phyloP scores from a whole-genome alignment of 2,797 vertebrate genomes.

The Lacerta bilineata region DNA sequence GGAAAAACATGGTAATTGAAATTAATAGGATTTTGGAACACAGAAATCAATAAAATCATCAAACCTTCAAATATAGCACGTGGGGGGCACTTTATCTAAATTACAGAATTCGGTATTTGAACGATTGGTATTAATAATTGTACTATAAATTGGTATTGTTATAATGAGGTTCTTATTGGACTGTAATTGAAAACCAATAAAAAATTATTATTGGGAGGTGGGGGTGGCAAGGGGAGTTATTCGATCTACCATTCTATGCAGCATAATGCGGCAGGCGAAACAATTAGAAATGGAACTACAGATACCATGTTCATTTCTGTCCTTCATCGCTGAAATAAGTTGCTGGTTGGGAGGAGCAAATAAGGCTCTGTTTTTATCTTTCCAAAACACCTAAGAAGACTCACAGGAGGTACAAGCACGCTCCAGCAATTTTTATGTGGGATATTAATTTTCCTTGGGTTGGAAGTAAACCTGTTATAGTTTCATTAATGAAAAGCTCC shows the following conservation, averaged over 20 bases:
- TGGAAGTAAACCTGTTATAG: slow-evolving; percentile 69
- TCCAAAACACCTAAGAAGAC: slow-evolving; percentile 32
- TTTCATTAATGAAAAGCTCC: slow-evolving; percentile 80
- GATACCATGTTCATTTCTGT: slow-evolving; percentile 27
- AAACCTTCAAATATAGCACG: too few species aligned
- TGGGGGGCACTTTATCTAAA: too few species aligned
- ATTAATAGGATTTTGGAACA: too few species aligned
- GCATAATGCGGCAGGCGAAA: slow-evolving; percentile 33
- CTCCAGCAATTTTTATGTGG: slow-evolving; percentile 66
- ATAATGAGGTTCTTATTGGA: too few species aligned
- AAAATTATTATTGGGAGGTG: too few species aligned
- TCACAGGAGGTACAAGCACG: slow-evolving; percentile 59
- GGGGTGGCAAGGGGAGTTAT: not conserved
- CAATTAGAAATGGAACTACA: slow-evolving; percentile 36
- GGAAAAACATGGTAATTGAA: too few species aligned
- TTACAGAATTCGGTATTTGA: too few species aligned
- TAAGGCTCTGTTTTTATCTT: slow-evolving; percentile 54
- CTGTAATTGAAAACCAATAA: too few species aligned
- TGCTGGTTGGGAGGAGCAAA: slow-evolving; percentile 40
- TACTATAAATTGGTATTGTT: too few species aligned
- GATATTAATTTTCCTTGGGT: slow-evolving; percentile 76
- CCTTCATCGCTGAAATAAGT: slow-evolving; percentile 47
- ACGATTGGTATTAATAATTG: too few species aligned
- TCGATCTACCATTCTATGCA: slow-evolving; percentile 4
- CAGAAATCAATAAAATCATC: too few species aligned